Evolutionary conservation across 2,888 invertebrate species (phyloP), one percentile per base, ranked within the genome.

Genomic region (Ceramica pisi): DNA sequence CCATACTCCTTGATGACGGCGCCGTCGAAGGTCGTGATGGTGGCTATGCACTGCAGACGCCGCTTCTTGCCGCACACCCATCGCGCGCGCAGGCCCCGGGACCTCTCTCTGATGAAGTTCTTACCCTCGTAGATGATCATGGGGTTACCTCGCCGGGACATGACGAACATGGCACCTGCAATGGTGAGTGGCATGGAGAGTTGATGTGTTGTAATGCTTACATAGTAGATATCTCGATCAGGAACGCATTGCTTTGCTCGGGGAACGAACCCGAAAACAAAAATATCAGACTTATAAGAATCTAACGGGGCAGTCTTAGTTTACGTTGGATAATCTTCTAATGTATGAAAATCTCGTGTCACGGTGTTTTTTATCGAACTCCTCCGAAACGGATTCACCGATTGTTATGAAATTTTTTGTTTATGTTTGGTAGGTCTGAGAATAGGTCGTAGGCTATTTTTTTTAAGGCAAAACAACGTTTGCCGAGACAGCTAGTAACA

Each of bases 11-110:
- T 94, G 53, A 94, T 82, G 12, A 93, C 85, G 3, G 76, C 55
- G 31, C 88, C 89, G 9, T 90, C 90, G 46, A 90, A 74, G 0
- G 94, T 94, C 16, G 93, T 94, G 51, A 94, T 50, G 0, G 91
- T 88, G 1, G 94, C 94, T 41, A 88, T 88, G 75, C 94, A 94
- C 75, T 92, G 91, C 74, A 85, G 75, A 16, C 93, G 80, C 53
- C 94, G 86, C 79, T 94, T 94, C 75, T 89, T 90, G 2, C 94
- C 92, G 84, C 94, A 94, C 31, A 94, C 94, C 94, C 94, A 94
- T 70, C 94, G 86, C 41, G 89, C 90, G 53, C 89, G 87, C 8
- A 75, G 78, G 3, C 91, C 92, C 35, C 88, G 80, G 0, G 88
- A 84, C 67, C 91, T 87, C 84, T 94, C 93, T 61, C 87, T 87